A percentile compares a stretch with the other conserved stretches of the same genome.
phyloP scores from a whole-genome alignment of 2,888 invertebrate species.

The Listrodromus nycthemerus region DNA sequence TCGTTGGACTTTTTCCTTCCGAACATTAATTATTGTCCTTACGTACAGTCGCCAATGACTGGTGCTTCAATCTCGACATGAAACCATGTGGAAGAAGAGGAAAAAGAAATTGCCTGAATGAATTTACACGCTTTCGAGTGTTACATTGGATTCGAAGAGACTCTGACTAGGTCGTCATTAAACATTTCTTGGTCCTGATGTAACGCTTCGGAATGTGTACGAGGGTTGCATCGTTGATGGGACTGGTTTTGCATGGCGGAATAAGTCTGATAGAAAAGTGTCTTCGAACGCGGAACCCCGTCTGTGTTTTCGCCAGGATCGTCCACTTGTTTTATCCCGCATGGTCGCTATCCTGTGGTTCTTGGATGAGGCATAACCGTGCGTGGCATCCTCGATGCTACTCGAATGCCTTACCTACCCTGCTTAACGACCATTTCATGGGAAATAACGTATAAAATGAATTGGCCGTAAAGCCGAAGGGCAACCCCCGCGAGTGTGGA shows the following conservation, averaged over 20 bases:
- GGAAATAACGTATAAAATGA: constrained; percentile 82
- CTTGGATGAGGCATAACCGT: constrained; percentile 38
- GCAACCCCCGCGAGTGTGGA: constrained; percentile 63
- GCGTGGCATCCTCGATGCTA: constrained; percentile 15
- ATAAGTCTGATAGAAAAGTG: constrained; percentile 8
- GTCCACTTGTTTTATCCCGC: constrained; percentile 33
- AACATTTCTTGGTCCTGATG: background rate
- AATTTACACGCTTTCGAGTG: background rate
- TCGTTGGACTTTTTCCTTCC: background rate
- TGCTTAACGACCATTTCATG: constrained; percentile 77
- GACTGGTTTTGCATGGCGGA: background rate
- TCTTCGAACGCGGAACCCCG: background rate
- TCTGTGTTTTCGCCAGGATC: background rate
- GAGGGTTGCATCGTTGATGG: background rate
- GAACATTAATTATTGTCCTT: background rate
- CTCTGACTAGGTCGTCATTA: background rate
- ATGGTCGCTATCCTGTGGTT: background rate
- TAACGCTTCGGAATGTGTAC: background rate
- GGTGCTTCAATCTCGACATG: background rate
- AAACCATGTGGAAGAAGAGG: no score
- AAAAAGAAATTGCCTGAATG: background rate
- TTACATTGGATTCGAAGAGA: background rate
- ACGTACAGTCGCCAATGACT: background rate
- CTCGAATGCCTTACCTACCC: constrained; percentile 50
- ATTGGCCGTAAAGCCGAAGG: constrained; percentile 81